Percentiles rank a stretch among this genome's conserved stretches.
Evolutionary conservation across 2,113 vertebrate species (phyloP).

Genomic region (Acrocephalus kingi): DNA sequence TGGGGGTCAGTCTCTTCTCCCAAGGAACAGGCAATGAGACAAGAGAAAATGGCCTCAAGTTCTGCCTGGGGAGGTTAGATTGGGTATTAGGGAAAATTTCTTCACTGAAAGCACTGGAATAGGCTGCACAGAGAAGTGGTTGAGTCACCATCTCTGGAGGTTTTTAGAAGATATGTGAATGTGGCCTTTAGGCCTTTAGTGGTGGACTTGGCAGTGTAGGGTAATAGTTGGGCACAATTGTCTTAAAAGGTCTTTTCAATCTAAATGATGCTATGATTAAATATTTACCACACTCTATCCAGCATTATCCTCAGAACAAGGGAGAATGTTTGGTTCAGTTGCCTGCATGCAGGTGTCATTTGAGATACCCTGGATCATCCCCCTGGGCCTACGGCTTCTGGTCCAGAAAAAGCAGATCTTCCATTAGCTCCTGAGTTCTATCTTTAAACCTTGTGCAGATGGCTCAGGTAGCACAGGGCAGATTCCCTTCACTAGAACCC

Average conservation of each 20-base stretch:
- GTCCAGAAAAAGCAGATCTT: not conserved
- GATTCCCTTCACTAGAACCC: not conserved
- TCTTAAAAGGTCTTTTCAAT: not conserved
- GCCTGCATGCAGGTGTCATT: not conserved
- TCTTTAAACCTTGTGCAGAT: not conserved
- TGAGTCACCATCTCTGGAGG: not conserved
- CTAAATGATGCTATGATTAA: not conserved
- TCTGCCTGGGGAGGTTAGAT: not conserved
- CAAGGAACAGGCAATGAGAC: not conserved
- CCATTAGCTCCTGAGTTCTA: not conserved
- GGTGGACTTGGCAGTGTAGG: not conserved
- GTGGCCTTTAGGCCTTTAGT: not conserved
- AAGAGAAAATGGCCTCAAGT: not conserved
- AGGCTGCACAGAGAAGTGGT: not conserved
- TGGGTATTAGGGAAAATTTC: not conserved
- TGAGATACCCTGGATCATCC: not conserved
- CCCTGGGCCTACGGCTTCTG: not conserved
- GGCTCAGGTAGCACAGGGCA: not conserved
- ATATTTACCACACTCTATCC: not conserved
- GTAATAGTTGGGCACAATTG: rapidly evolving
- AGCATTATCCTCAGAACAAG: not conserved
- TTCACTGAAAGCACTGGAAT: not conserved
- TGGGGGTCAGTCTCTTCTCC: not conserved
- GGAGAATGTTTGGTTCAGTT: not conserved
- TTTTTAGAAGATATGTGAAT: not conserved